phyloP scores from a whole-genome alignment of 1,140 invertebrate genomes.

The Bombus pascuorum region DNA sequence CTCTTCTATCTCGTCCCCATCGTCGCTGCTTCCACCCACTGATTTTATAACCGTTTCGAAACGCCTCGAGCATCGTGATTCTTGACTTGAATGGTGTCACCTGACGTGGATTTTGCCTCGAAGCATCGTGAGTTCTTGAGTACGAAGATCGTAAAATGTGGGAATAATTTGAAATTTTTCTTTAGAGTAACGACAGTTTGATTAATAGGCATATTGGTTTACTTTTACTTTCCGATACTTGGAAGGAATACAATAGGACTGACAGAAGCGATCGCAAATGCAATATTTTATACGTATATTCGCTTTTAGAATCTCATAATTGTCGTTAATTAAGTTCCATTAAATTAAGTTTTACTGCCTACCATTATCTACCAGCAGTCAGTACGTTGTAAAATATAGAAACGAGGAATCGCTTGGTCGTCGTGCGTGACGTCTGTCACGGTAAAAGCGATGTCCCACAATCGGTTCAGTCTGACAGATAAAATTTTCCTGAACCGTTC shows the following conservation, averaged over 20 bases:
- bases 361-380: background rate
- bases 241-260: background rate
- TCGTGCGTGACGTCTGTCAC: background rate
- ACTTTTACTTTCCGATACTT: background rate
- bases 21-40: slow-evolving; percentile 11
- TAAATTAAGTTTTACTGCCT: background rate
- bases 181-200: background rate
- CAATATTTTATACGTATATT: background rate
- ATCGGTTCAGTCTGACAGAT: slow-evolving; percentile 7
- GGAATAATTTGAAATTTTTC: background rate
- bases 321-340: background rate
- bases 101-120: background rate
- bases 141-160: background rate
- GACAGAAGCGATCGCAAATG: too few relatives aligned
- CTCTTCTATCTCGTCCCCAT: slow-evolving; percentile 42
- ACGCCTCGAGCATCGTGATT: background rate
- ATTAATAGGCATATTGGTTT: background rate
- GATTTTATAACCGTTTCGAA: slow-evolving; percentile 8
- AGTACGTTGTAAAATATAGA: background rate
- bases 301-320: background rate
- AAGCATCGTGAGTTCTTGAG: background rate
- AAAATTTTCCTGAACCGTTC: background rate
- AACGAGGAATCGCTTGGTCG: background rate
- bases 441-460: background rate
- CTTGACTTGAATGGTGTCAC: background rate